Evolutionary conservation across 2,797 vertebrate genomes (phyloP).

Genomic region (Manis crassicaudata): DNA sequence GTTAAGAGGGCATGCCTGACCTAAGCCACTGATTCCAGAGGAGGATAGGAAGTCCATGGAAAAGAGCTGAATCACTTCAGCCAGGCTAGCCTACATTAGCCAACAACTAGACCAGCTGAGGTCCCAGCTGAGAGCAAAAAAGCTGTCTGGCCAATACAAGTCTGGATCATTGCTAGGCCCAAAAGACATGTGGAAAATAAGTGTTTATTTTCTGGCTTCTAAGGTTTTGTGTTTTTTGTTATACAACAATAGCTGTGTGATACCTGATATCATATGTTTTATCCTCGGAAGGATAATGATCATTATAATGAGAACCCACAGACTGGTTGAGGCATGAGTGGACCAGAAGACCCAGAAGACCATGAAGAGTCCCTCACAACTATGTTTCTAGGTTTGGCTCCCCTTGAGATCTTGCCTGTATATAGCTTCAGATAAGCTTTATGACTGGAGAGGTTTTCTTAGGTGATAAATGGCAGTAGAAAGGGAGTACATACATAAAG

Average conservation of each 20-base stretch:
- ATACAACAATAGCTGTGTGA: background rate
- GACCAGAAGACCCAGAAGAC: background rate
- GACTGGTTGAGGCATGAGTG: background rate
- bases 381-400: background rate
- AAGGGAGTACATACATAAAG: constrained; percentile 61
- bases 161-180: background rate
- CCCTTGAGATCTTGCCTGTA: background rate
- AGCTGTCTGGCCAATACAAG: background rate
- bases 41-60: background rate
- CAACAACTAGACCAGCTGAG: background rate
- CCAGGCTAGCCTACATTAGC: background rate
- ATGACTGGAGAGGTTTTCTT: background rate
- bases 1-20: background rate
- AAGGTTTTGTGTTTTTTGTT: background rate
- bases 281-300: background rate
- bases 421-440: background rate
- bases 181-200: background rate
- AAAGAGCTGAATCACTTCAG: background rate
- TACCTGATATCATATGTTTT: background rate
- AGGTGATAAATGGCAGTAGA: constrained; percentile 74
- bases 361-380: background rate
- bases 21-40: background rate
- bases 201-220: constrained; percentile 4
- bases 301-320: background rate
- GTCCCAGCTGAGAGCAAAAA: background rate